These are phyloP conservation scores for Drosophila nikananu DNA, from an alignment of 1,140 invertebrate genomes.

Conservation along the genomic window DNA sequence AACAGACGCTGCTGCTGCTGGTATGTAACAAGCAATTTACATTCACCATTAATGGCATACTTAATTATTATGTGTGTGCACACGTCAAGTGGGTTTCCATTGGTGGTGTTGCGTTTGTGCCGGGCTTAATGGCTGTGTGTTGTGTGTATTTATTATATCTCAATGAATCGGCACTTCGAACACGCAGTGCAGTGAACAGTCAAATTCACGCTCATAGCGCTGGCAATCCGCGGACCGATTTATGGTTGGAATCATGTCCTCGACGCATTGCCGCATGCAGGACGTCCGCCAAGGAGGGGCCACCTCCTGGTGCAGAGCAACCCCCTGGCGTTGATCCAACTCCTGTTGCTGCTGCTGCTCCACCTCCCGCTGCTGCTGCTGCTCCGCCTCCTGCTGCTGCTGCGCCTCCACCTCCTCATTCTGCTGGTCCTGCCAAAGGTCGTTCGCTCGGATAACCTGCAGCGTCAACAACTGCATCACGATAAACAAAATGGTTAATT, in stretches of 20 bases:
- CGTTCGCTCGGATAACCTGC: constrained; percentile 11
- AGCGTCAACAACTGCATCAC: constrained; percentile 31
- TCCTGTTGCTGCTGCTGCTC: neutral
- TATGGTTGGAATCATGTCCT: neutral
- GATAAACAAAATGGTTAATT: constrained; percentile 65
- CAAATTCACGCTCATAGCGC: constrained; percentile 12
- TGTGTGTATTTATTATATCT: neutral
- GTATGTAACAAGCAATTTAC: constrained; percentile 63
- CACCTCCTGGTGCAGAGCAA: neutral
- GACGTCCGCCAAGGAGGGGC: neutral
- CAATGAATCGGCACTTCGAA: constrained; percentile 14
- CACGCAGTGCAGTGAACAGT: constrained; percentile 45
- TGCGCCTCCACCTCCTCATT: neutral
- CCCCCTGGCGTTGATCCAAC: neutral
- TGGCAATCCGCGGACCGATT: constrained; percentile 12
- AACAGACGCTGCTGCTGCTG: constrained; percentile 14
- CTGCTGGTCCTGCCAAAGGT: constrained; percentile 23
- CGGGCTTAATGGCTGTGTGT: constrained; percentile 19
- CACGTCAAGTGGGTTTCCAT: constrained; percentile 27
- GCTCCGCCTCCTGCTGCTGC: constrained; percentile 1
- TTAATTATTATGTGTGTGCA: constrained; percentile 60
- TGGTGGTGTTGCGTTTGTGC: neutral
- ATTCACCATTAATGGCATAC: constrained; percentile 63
- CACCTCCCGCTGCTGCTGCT: too few relatives aligned
- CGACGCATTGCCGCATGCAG: neutral